phyloP scores from a whole-genome alignment of 2,797 vertebrate species.

The Echiichthys vipera region DNA sequence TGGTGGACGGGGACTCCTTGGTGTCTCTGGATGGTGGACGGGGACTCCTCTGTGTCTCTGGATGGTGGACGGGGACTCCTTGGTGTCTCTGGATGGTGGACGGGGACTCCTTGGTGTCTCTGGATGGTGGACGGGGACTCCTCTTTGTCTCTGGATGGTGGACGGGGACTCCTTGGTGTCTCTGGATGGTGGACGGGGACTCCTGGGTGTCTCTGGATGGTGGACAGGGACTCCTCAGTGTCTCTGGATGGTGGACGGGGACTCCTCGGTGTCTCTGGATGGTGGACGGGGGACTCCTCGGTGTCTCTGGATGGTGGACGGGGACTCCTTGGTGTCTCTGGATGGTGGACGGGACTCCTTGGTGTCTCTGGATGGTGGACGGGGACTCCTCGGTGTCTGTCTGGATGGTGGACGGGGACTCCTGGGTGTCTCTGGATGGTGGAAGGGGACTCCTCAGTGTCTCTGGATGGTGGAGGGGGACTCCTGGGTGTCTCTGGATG shows the following conservation, averaged over 20 bases:
- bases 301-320: too few species aligned
- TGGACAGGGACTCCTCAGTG: slow-evolving; percentile 35
- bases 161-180: too few species aligned
- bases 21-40: slow-evolving; percentile 6
- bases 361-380: slow-evolving; percentile 6
- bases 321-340: slow-evolving; percentile 50
- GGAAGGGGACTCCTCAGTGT: slow-evolving; percentile 38
- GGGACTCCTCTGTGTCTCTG: slow-evolving; percentile 50
- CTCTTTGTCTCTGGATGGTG: slow-evolving; percentile 57
- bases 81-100: neutral
- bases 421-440: neutral
- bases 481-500: neutral
- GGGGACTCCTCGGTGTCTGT: slow-evolving; percentile 43
- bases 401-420: neutral
- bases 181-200: neutral
- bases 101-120: too few species aligned
- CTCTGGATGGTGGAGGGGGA: slow-evolving; percentile 15
- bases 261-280: neutral
- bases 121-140: slow-evolving; percentile 27
- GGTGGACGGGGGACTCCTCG: too few species aligned
- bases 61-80: neutral
- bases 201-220: neutral
- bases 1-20: neutral
- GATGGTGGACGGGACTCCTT: neutral
- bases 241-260: slow-evolving; percentile 19